phyloP scores from a whole-genome alignment of 2,797 vertebrate species.

The Rhinatrema bivittatum region DNA sequence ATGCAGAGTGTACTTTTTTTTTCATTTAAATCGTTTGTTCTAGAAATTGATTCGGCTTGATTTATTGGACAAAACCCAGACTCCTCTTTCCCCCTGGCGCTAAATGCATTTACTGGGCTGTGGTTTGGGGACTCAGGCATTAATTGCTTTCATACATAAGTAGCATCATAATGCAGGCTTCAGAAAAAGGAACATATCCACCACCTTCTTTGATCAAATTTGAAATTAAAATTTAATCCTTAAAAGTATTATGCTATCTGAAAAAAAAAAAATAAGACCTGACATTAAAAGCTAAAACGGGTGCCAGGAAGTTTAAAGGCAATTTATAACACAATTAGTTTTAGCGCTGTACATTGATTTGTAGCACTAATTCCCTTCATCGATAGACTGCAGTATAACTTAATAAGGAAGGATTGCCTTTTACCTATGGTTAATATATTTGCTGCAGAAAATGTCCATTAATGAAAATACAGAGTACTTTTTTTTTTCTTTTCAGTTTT shows the following conservation, averaged over 20 bases:
- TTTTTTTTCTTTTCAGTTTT: no score
- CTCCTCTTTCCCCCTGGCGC: not conserved
- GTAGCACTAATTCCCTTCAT: accelerated
- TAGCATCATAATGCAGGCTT: not conserved
- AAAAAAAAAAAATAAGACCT: not conserved
- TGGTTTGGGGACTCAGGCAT: not conserved
- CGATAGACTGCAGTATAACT: not conserved
- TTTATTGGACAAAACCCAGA: not conserved
- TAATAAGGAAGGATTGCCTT: not conserved
- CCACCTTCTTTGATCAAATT: not conserved
- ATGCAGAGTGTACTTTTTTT: no score
- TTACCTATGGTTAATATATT: not conserved
- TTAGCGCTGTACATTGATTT: not conserved
- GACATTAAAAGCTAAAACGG: not conserved
- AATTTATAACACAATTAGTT: not conserved
- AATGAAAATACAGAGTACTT: not conserved
- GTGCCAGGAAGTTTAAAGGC: not conserved
- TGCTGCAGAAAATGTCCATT: not conserved
- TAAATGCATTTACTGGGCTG: not conserved
- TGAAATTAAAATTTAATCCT: not conserved
- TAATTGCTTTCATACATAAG: not conserved
- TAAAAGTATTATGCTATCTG: not conserved
- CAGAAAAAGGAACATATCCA: not conserved
- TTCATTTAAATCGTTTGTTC: no score
- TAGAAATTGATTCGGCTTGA: no score